A percentile compares a stretch with the other conserved stretches of the same genome.
phyloP scores from a whole-genome alignment of 2,113 vertebrate species.

The Regulus satrapa region DNA sequence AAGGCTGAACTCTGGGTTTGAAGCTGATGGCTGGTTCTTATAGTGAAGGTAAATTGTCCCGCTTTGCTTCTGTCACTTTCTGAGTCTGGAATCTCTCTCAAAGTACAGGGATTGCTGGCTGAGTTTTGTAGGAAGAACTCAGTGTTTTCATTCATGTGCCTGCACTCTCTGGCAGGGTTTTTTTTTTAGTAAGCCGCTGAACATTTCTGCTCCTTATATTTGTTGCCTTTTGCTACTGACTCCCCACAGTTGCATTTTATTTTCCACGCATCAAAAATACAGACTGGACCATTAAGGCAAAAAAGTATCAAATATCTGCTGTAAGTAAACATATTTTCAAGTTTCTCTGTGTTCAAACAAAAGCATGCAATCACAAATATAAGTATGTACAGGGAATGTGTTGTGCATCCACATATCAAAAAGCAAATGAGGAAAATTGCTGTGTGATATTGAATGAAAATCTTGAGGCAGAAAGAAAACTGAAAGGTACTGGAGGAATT shows the following conservation, averaged over 20 bases:
- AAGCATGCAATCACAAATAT: rapidly evolving
- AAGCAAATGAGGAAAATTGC: background rate
- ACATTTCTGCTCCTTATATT: background rate
- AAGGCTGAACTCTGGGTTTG: background rate
- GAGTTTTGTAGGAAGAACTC: background rate
- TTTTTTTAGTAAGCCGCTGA: background rate
- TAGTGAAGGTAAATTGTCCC: background rate
- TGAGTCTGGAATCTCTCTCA: background rate
- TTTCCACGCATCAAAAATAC: background rate
- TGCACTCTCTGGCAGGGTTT: background rate
- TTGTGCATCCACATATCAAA: background rate
- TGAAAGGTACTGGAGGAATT: background rate
- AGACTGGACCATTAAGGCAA: background rate
- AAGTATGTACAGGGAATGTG: background rate
- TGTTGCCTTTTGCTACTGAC: background rate
- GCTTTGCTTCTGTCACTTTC: background rate
- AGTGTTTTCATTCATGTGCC: background rate
- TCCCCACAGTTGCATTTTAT: background rate
- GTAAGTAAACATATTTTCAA: background rate
- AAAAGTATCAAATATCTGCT: background rate
- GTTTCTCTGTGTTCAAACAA: background rate
- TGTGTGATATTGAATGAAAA: background rate
- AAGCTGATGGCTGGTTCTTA: background rate
- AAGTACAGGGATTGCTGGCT: background rate
- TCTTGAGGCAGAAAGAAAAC: background rate